A percentile compares a stretch with the other conserved stretches of the same genome.
phyloP scores from a whole-genome alignment of 1,140 invertebrate species.

The Megathymus violae region DNA sequence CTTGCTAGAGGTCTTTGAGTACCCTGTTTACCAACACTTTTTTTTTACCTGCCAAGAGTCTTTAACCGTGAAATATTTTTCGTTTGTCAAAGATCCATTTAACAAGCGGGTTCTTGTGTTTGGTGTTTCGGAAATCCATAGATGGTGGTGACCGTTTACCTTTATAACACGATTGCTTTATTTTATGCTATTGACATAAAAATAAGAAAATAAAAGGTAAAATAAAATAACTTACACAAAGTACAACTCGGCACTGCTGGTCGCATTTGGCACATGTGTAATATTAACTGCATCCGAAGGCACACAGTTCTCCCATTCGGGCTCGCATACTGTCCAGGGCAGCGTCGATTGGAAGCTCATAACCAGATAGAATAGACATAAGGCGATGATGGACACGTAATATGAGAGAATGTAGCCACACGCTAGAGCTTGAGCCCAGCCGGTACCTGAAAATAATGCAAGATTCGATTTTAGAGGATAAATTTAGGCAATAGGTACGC shows the following conservation, averaged over 20 bases:
- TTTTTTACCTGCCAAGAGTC: no score
- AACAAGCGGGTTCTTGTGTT: no score
- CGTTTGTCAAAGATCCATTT: no score
- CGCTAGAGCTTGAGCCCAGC: conserved; percentile 90
- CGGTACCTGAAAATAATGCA: conserved; percentile 87
- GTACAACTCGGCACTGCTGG: conserved; percentile 73
- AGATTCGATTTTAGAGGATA: no score
- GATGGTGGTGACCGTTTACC: no score
- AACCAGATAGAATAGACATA: conserved; percentile 90
- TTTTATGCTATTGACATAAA: no score
- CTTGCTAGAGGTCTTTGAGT: no score
- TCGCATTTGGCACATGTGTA: conserved; percentile 41
- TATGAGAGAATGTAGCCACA: conserved; percentile 89
- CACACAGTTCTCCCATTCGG: conserved; percentile 84
- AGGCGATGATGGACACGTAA: conserved; percentile 91
- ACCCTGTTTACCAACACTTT: no score
- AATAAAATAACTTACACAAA: conserved; percentile 49
- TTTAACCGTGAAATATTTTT: no score
- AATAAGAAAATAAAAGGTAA: conserved; percentile 21
- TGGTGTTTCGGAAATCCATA: no score
- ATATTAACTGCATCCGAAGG: conserved; percentile 53
- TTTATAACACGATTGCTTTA: no score
- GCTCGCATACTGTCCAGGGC: conserved; percentile 87
- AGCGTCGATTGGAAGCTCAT: conserved; percentile 86
- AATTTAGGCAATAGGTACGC: no score